Percentiles rank a stretch among this genome's conserved stretches.
Conservation (phyloP, 2,888 invertebrate genomes). For the Erebia ligea region DNA sequence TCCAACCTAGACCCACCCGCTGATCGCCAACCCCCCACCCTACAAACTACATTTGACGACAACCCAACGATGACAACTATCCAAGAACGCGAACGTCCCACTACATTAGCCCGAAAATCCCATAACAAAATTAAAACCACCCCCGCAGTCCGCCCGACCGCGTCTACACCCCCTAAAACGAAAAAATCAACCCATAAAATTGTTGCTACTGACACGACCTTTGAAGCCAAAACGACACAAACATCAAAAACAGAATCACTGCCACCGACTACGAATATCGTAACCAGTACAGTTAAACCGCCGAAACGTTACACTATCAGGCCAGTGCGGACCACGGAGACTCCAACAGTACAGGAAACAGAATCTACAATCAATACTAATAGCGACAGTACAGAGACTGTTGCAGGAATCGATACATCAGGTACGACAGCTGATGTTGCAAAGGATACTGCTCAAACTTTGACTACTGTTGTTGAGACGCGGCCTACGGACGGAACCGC, state of each 20-base stretch:
- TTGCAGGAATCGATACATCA: slow-evolving; percentile 64
- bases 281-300: slow-evolving; percentile 66
- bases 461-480: slow-evolving; percentile 64
- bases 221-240: slow-evolving; percentile 65
- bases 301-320: slow-evolving; percentile 82
- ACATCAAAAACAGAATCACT: slow-evolving; percentile 59
- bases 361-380: slow-evolving; percentile 74
- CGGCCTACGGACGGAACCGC: slow-evolving; percentile 66
- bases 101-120: slow-evolving; percentile 70
- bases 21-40: slow-evolving; percentile 63
- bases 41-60: slow-evolving; percentile 59
- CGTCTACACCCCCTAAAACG: slow-evolving; percentile 66
- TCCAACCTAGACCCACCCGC: slow-evolving; percentile 73
- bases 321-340: slow-evolving; percentile 71
- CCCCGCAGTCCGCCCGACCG: slow-evolving; percentile 65
- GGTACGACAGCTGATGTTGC: slow-evolving; percentile 63
- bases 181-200: slow-evolving; percentile 70
- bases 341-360: slow-evolving; percentile 70
- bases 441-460: slow-evolving; percentile 62
- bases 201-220: slow-evolving; percentile 60
- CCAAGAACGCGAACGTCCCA: slow-evolving; percentile 69
- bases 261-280: slow-evolving; percentile 58
- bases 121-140: slow-evolving; percentile 72
- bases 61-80: slow-evolving; percentile 64
- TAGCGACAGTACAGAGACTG: slow-evolving; percentile 79